Evolutionary conservation across 2,888 invertebrate species (phyloP).

Genomic region (Drosophila planitibia): DNA sequence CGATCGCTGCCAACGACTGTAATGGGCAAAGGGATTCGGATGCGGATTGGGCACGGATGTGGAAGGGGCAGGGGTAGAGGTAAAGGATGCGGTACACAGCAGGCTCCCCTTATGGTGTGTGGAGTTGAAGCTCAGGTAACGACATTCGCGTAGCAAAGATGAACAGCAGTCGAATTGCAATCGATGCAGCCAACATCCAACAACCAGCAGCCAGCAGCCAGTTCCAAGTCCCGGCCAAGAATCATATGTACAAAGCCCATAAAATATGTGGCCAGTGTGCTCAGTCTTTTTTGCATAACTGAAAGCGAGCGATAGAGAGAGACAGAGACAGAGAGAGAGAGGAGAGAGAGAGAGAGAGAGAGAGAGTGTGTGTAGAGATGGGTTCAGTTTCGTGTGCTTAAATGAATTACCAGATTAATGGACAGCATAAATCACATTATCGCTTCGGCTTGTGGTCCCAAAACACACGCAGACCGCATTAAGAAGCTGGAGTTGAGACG

Average conservation of each 20-base stretch:
- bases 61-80: neutral
- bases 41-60: slow-evolving; percentile 7
- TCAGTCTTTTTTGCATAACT: slow-evolving; percentile 41
- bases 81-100: slow-evolving; percentile 24
- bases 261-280: slow-evolving; percentile 71
- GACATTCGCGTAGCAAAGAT: slow-evolving; percentile 70
- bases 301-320: neutral
- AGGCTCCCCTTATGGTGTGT: slow-evolving; percentile 10
- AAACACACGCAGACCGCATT: slow-evolving; percentile 66
- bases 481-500: slow-evolving; percentile 47
- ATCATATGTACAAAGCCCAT: slow-evolving; percentile 78
- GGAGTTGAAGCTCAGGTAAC: slow-evolving; percentile 58
- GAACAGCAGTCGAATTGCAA: slow-evolving; percentile 85
- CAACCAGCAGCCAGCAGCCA: slow-evolving; percentile 32
- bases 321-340: slow-evolving; percentile 1
- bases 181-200: slow-evolving; percentile 73
- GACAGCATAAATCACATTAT: slow-evolving; percentile 86
- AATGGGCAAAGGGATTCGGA: slow-evolving; percentile 27
- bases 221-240: slow-evolving; percentile 50
- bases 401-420: slow-evolving; percentile 86
- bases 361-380: slow-evolving; percentile 31
- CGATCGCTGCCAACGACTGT: slow-evolving; percentile 76
- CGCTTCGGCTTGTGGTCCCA: slow-evolving; percentile 82
- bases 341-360: neutral
- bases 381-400: slow-evolving; percentile 77